Base-by-base conservation (phyloP, 2,888 invertebrate species). In the Ichneumoninae sp. region DNA sequence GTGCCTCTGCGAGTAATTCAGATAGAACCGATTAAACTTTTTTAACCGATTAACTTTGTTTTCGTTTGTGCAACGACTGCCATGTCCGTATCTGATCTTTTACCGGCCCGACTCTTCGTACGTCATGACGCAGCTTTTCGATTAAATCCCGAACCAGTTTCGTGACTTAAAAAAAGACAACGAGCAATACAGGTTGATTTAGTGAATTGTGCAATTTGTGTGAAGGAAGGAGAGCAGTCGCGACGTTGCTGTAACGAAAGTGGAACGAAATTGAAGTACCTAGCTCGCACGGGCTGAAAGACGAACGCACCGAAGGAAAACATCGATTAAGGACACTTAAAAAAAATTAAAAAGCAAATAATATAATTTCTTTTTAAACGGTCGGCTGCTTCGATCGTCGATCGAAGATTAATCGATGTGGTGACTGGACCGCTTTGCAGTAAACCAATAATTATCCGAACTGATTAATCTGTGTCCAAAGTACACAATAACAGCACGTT, bases 151-250 rank as follows among this genome's bases (percentile, higher is more conserved):
- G 70, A 81, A 84, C 78, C 81, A 78, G 81, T 84, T 81, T 74
- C 40, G 26, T 33, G 36, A 10, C 47, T 47, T 13, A 71, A 40
- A 40, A 69, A 36, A 70, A 22, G 60, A 52, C 26, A 57, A 66
- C 52, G 71, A 78, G 50, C 33, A 40, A 77, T 62, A 80, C 13
- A 30, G 62, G 52, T 75, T 76, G 72, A 82, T 82, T 82, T 84
- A 79, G 75, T 54, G 75, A 68, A 79, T 84, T 84, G 82, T 72
- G 60, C 84, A 84, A 84, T 84, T 84, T 74, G 36, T n/a, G 47
- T 30, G 54, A 71, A 70, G 79, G 44, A 60, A 81, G 76, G 26
- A 68, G 69, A 74, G 77, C 19, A 62, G 69, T 50, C 30, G 7
- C 30, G n/a, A 65, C 33, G 26, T 33, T 62, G 50, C 6, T 47